Evolutionary conservation across 2,113 vertebrate genomes (phyloP), one percentile per base, ranked within the genome.

Genomic region (Oncorhynchus tshawytscha): DNA sequence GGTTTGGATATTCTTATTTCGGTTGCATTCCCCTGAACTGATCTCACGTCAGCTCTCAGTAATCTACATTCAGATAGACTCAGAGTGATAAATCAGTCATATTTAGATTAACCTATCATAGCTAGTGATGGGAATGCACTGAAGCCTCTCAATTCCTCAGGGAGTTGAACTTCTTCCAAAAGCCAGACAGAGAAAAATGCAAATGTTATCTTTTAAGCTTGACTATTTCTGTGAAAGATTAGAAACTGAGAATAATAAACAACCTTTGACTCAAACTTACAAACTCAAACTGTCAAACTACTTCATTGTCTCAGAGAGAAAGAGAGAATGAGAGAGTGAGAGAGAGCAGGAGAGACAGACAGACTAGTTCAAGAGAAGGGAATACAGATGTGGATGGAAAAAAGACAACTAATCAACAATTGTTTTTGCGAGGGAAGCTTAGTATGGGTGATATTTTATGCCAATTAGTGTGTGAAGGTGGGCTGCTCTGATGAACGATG

Each of bases 401-500:
- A 77, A 82, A 39, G 72, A 75, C 76, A 60, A 85, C 72, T 60
- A 76, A 90, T 88, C 88, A 76, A 92, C 91, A 84, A 13, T 91
- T 73, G 85, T 88, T 88, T 91, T 83, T 85, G 85, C 71, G 83
- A 86, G 59, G 70, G 72, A 82, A 89, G 88, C 85, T 88, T 74
- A 84, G 88, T 88, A 89, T 89, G 87, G 91, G 90, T 86, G 90
- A 94, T 94, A 93, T 94, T 93, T 93, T 93, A 93, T 92, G 89
- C 91, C 92, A 94, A 94, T 94, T 94, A 94, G 89, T 67, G 84
- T 78, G 73, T 91, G 92, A 93, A 89, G 92, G 88, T 78, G 79
- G 82, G 84, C 85, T 82, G 81, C 85, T 78, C 84, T 83, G 84
- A 89, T 93, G 92, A 94, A 88, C 80, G 91, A 94, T 93, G 90